phyloP scores from a whole-genome alignment of 1,140 invertebrate genomes.

The Leptopilina clavipes region DNA sequence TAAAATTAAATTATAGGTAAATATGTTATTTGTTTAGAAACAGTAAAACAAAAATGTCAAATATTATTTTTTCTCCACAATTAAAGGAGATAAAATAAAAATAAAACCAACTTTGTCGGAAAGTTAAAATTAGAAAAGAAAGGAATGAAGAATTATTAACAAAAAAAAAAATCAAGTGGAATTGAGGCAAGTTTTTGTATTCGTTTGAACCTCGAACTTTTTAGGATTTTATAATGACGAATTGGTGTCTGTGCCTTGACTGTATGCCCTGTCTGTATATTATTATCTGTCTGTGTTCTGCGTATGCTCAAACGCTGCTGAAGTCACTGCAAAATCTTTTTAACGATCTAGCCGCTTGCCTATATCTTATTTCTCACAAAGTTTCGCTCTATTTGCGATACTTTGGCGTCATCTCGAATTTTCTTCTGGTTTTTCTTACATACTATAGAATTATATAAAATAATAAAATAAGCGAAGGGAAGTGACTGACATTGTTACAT shows the following conservation, averaged over 20 bases:
- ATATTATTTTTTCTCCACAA: no score
- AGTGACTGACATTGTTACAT: slow-evolving; percentile 22
- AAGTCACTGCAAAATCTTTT: slow-evolving; percentile 45
- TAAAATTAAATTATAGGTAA: no score
- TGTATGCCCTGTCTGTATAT: slow-evolving; percentile 61
- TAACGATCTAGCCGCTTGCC: slow-evolving; percentile 35
- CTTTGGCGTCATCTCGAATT: slow-evolving; percentile 5
- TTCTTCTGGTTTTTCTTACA: neutral
- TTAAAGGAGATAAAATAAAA: no score
- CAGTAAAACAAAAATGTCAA: no score
- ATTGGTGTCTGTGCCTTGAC: slow-evolving; percentile 57
- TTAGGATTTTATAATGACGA: slow-evolving; percentile 40
- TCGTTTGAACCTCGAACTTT: slow-evolving; percentile 28
- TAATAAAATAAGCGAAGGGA: slow-evolving; percentile 4
- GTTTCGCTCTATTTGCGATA: neutral
- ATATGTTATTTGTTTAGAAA: no score
- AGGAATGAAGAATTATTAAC: neutral
- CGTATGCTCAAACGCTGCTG: slow-evolving; percentile 64
- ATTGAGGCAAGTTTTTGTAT: neutral
- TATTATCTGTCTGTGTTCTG: slow-evolving; percentile 60
- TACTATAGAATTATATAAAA: no score
- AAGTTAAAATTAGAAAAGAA: no score
- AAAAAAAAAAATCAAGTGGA: neutral
- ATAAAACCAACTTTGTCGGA: no score
- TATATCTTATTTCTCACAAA: slow-evolving; percentile 11